A percentile compares a stretch with the other conserved stretches of the same genome.
These are phyloP conservation scores for Silurus asotus DNA, from an alignment of 2,113 vertebrate genomes.

Conservation along the genomic window DNA sequence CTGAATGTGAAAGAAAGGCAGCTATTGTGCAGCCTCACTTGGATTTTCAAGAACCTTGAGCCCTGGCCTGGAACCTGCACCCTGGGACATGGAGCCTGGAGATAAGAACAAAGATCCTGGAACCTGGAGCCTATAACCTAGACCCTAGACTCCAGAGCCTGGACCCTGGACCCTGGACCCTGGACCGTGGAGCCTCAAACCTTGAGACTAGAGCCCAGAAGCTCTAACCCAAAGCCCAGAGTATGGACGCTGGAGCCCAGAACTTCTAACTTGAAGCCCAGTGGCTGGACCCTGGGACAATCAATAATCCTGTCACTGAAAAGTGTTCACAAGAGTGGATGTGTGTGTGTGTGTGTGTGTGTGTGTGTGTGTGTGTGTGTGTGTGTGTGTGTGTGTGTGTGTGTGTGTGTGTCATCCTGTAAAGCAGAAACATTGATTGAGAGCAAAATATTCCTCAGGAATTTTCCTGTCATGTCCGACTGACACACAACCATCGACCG, in stretches of 20 bases:
- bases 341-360: constrained; percentile 2
- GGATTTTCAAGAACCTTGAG: constrained; percentile 37
- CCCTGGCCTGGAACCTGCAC: too few relatives aligned
- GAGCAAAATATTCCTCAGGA: constrained; percentile 42
- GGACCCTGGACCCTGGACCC: constrained; percentile 53
- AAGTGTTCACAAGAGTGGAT: not conserved
- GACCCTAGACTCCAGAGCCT: too few relatives aligned
- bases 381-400: not conserved
- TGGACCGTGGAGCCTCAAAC: not conserved
- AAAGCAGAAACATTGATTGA: constrained; percentile 33
- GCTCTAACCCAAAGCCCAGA: not conserved
- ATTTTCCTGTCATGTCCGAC: constrained; percentile 53
- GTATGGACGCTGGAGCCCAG: too few relatives aligned
- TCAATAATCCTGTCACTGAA: not conserved
- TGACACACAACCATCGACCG: constrained; percentile 68
- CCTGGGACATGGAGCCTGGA: too few relatives aligned
- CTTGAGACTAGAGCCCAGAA: too few relatives aligned
- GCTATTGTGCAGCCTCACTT: constrained; percentile 65
- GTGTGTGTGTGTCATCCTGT: not conserved
- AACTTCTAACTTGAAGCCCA: constrained; percentile 20
- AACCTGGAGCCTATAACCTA: constrained; percentile 42
- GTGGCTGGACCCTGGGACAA: constrained; percentile 45
- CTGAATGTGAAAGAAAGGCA: constrained; percentile 72
- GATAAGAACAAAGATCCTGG: not conserved
- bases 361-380: not conserved